A percentile compares a stretch with the other conserved stretches of the same genome.
These are phyloP conservation scores for Turritopsis rubra DNA, from an alignment of 30 jellyfish, hydroid and myxozoan genomes.

Conservation along the genomic window DNA sequence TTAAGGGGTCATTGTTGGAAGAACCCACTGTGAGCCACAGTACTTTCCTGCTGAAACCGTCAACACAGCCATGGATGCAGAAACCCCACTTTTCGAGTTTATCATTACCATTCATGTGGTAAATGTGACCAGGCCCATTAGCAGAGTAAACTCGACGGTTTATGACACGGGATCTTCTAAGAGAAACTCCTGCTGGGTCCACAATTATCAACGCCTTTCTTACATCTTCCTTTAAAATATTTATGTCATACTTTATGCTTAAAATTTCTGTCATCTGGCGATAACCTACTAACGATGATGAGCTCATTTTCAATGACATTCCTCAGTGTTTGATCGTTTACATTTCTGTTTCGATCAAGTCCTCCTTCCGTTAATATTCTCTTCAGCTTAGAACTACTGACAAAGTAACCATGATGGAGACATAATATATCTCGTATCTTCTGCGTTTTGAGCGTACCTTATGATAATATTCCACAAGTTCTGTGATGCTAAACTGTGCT, in stretches of 20 bases:
- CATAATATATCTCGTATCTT: not conserved
- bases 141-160: conserved; percentile 19
- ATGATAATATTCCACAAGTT: conserved; percentile 4
- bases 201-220: conserved; percentile 16
- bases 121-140: conserved; percentile 20
- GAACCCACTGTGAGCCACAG: conserved; percentile 31
- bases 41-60: conserved; percentile 37
- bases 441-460: not conserved
- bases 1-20: conserved; percentile 32
- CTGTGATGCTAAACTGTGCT: not conserved
- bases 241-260: not conserved
- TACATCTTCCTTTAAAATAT: conserved; percentile 30
- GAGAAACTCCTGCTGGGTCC: conserved; percentile 29
- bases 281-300: conserved; percentile 11
- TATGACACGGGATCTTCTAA: conserved; percentile 11
- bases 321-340: not conserved
- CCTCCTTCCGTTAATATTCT: not conserved
- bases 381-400: not conserved
- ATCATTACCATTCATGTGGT: conserved; percentile 35
- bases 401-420: not conserved
- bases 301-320: conserved; percentile 5
- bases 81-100: conserved; percentile 34
- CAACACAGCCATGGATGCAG: conserved; percentile 35
- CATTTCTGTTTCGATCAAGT: conserved; percentile 3
- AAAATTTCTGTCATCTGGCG: conserved; percentile 18